A percentile compares a stretch with the other conserved stretches of the same genome.
phyloP scores from a whole-genome alignment of 2,797 vertebrate genomes.

The Crenuchus spilurus region DNA sequence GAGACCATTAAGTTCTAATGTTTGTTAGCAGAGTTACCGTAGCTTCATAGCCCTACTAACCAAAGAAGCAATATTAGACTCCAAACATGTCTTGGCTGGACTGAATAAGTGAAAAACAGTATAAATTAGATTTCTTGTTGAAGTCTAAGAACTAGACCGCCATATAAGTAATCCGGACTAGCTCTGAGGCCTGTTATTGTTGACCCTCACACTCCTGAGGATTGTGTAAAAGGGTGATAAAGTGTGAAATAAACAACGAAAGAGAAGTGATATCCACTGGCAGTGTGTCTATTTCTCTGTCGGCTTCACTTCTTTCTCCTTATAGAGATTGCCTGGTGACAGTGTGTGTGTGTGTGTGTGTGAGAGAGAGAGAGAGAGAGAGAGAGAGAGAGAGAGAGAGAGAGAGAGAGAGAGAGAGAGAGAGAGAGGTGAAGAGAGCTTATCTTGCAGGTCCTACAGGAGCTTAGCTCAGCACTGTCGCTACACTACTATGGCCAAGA shows the following conservation, averaged over 20 bases:
- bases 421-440: not conserved
- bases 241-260: not conserved
- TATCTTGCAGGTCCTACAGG: constrained; percentile 7
- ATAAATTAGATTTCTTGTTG: too few species aligned
- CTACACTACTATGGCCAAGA: constrained; percentile 21
- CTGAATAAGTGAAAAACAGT: too few species aligned
- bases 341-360: too few species aligned
- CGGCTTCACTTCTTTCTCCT: not conserved
- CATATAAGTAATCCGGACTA: too few species aligned
- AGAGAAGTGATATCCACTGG: not conserved
- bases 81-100: too few species aligned
- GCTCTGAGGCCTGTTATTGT: not conserved
- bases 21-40: too few species aligned
- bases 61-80: too few species aligned
- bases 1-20: too few species aligned
- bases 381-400: not conserved
- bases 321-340: too few species aligned
- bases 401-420: not conserved
- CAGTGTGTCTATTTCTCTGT: not conserved
- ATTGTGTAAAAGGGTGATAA: not conserved
- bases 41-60: too few species aligned
- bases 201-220: not conserved
- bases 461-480: constrained; percentile 35
- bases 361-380: not conserved
- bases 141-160: too few species aligned